Evolutionary conservation across 1,140 invertebrate species (phyloP), one percentile per base, ranked within the genome.

Genomic region (Pectinophora gossypiella): DNA sequence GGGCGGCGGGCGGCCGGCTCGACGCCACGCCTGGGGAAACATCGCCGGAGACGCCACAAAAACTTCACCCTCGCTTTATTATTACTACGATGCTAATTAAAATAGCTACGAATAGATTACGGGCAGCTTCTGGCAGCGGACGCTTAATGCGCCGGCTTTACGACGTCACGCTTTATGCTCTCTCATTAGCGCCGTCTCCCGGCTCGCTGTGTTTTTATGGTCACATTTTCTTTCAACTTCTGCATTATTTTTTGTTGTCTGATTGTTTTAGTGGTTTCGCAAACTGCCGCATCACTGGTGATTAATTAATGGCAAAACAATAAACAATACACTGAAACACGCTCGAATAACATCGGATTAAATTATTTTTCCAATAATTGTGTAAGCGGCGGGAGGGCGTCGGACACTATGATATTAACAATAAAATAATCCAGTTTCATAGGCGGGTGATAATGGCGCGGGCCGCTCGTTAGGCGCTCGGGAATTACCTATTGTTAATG

Each of bases 401-500:
- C 36, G 36, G 22, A 46, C 52, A 54, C 49, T 51, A 50, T 44
- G 51, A 50, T 51, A 52, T 58, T 66, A 76, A 73, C 68, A 75
- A 76, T 82, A 76, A 79, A 72, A 78, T 80, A 76, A 83, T 85
- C 68, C 69, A 71, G 67, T 78, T 76, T 77, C 64, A 75, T 73
- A 77, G 68, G 59, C 68, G 65, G 64, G 59, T 64, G 64, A 72
- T 76, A 84, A 82, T 78, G 68, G 71, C 55, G 63, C 65, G 71
- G 61, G 66, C 65, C 70, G 73, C 76, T 79, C 72, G 76, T 84
- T 81, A 81, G 70, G 66, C 65, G 54, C 65, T 57, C 64, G 65
- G 64, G 72, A 79, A 82, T 82, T 81, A 77, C 76, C 76, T 82
- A 82, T 82, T 82, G 78, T 85, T 80, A 82, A 82, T 82, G 72